phyloP scores from a whole-genome alignment of 1,140 invertebrate species.

The Scylla paramamosain region DNA sequence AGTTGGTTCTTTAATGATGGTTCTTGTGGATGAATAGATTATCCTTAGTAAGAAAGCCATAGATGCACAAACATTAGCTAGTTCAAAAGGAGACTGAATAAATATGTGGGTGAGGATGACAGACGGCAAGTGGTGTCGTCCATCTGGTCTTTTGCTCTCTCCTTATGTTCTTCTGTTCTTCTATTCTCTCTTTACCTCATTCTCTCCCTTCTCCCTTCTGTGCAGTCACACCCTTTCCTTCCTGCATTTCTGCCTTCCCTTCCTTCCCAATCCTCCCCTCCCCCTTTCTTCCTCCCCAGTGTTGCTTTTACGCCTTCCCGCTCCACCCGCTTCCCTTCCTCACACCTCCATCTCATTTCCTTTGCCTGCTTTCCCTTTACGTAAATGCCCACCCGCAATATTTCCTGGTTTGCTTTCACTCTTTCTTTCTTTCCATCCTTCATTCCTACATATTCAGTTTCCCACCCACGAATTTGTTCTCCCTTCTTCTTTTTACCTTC shows the following conservation, averaged over 20 bases:
- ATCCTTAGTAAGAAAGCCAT: too few relatives aligned
- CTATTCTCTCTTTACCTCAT: not conserved
- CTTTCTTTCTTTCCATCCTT: not conserved
- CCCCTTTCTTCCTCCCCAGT: not conserved
- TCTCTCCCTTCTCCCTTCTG: not conserved
- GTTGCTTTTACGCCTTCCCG: too few relatives aligned
- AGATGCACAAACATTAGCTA: too few relatives aligned
- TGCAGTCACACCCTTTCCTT: not conserved
- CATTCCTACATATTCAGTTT: not conserved
- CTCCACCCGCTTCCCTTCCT: too few relatives aligned
- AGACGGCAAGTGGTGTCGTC: too few relatives aligned
- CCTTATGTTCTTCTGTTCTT: not conserved
- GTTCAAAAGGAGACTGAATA: too few relatives aligned
- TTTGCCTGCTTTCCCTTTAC: too few relatives aligned
- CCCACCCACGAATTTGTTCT: not conserved
- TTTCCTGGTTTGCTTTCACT: not conserved
- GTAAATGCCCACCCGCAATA: too few relatives aligned
- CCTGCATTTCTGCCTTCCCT: not conserved
- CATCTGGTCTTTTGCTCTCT: not conserved
- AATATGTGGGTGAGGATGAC: not conserved
- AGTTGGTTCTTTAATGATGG: too few relatives aligned
- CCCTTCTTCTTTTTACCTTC: not conserved
- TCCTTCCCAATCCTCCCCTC: not conserved
- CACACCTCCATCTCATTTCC: too few relatives aligned
- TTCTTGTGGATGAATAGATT: too few relatives aligned